Percentiles rank a stretch among this genome's conserved stretches.
Conservation (phyloP, 35 echinoderm and acorn worm genomes). For the Diadema setosum region DNA sequence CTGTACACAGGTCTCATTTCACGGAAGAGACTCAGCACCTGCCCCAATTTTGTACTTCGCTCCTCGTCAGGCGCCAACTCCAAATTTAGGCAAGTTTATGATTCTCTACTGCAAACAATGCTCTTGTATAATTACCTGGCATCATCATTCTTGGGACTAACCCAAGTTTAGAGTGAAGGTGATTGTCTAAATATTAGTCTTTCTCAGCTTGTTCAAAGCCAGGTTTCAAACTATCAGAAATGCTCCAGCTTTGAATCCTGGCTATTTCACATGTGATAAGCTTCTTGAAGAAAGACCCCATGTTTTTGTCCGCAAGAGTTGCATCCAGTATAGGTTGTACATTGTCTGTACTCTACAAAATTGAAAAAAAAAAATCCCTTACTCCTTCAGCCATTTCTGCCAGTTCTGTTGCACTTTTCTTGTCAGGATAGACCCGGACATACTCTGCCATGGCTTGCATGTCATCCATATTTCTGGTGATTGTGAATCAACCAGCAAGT, state of each 20-base stretch:
- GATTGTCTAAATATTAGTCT: not conserved
- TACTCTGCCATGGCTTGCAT: not conserved
- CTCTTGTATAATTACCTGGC: slow-evolving; percentile 54
- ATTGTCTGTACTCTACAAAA: not conserved
- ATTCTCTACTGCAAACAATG: not conserved
- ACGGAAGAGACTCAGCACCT: not conserved
- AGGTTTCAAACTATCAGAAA: not conserved
- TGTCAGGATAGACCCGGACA: not conserved
- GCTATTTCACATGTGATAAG: slow-evolving; percentile 32
- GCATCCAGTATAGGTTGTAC: slow-evolving; percentile 42
- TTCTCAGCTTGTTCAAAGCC: slow-evolving; percentile 16
- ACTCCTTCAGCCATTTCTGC: not conserved
- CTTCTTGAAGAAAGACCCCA: slow-evolving; percentile 32
- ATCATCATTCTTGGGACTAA: slow-evolving; percentile 32
- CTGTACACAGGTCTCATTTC: not conserved
- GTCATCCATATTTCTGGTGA: too few relatives aligned
- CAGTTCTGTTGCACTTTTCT: not conserved
- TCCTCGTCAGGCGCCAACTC: not conserved
- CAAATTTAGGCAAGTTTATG: not conserved
- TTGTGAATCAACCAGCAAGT: too few relatives aligned
- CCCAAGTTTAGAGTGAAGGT: not conserved
- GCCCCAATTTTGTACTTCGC: not conserved
- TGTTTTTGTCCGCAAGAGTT: slow-evolving; percentile 37
- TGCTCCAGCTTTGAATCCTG: not conserved
- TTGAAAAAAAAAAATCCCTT: not conserved